These are phyloP conservation scores for Myotis myotis DNA, from an alignment of 2,797 vertebrate species.

Conservation along the genomic window DNA sequence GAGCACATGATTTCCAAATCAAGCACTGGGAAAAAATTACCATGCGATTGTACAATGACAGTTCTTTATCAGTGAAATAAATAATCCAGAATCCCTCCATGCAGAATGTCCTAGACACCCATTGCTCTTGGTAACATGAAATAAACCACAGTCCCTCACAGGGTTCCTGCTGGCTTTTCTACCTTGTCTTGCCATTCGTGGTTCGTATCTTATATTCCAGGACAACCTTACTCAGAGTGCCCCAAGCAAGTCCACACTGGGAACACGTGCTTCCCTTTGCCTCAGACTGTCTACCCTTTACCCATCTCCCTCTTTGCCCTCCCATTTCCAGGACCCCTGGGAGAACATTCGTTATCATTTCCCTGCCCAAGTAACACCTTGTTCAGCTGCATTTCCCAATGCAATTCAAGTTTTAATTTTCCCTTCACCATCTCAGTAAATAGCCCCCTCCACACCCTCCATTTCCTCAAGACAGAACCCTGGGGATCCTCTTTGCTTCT, in stretches of 20 bases:
- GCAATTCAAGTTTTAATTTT: background rate
- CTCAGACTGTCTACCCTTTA: background rate
- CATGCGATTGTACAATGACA: no score
- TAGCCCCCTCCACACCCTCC: no score
- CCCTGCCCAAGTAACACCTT: background rate
- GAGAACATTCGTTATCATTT: no score
- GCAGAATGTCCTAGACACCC: background rate
- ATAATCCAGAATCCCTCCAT: background rate
- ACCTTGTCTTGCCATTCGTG: background rate
- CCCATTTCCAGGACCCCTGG: background rate
- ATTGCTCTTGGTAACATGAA: background rate
- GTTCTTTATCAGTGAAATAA: background rate
- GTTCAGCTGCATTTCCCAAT: background rate
- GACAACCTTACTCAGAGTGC: background rate
- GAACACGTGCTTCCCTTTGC: background rate
- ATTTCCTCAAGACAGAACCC: background rate
- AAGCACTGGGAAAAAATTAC: background rate
- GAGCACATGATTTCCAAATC: slow-evolving; percentile 38
- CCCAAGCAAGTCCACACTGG: accelerated
- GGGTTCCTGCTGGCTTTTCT: background rate
- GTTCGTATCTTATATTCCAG: background rate
- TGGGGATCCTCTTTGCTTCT: background rate
- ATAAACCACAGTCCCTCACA: background rate
- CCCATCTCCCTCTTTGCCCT: background rate
- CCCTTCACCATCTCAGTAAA: no score